Evolutionary conservation across 2,113 vertebrate species (phyloP).

Genomic region (Tichodroma muraria): DNA sequence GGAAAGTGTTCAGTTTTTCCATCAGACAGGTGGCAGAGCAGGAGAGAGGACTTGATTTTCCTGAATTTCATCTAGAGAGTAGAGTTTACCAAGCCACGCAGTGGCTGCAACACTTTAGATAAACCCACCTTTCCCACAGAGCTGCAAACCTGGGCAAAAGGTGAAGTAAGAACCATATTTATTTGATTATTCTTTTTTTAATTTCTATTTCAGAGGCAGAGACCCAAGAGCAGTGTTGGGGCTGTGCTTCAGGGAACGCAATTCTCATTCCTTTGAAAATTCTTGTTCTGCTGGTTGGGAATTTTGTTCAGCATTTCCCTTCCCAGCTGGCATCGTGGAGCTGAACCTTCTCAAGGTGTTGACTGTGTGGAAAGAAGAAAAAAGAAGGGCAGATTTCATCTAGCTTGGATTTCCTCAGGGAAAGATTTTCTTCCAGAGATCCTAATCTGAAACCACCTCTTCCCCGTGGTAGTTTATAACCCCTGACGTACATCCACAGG

Average conservation of each 20-base stretch:
- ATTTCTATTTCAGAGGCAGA: slow-evolving; percentile 8
- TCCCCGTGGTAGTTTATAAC: neutral
- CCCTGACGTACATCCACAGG: rapidly evolving
- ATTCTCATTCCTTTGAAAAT: slow-evolving; percentile 42
- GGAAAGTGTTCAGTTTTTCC: neutral
- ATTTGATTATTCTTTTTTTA: neutral
- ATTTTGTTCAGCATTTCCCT: slow-evolving; percentile 19
- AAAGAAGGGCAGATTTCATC: neutral
- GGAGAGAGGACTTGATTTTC: neutral
- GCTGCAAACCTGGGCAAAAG: neutral
- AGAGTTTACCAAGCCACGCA: neutral
- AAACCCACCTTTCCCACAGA: neutral
- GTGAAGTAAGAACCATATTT: neutral
- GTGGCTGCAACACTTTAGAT: neutral
- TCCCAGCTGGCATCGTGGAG: neutral
- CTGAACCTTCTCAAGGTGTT: slow-evolving; percentile 34
- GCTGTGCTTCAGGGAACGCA: neutral
- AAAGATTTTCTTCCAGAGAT: slow-evolving; percentile 34
- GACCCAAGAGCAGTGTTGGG: neutral
- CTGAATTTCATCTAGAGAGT: neutral
- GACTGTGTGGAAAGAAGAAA: neutral
- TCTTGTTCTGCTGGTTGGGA: slow-evolving; percentile 6
- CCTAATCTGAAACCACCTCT: neutral
- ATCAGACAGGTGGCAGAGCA: neutral
- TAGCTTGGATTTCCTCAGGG: neutral